Percentiles rank a stretch among this genome's conserved stretches.
Evolutionary conservation across 53 echinoderm and acorn worm species (phyloP).

Genomic region (Mesocentrotus franciscanus): DNA sequence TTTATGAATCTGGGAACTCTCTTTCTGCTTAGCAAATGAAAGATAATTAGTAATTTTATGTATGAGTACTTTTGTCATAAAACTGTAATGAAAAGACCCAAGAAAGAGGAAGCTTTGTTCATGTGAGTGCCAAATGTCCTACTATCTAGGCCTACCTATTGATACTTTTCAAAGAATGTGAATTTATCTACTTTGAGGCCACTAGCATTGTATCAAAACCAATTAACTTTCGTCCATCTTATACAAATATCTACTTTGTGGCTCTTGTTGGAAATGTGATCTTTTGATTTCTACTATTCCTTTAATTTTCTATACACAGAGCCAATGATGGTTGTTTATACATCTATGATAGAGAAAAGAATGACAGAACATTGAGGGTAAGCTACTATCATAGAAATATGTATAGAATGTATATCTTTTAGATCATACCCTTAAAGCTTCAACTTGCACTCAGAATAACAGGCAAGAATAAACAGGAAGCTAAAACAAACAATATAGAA

Average conservation of each 20-base stretch:
- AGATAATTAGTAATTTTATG: too few species aligned
- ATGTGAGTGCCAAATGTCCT: background rate
- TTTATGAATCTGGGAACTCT: too few species aligned
- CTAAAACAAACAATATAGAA: background rate
- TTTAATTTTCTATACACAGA: slow-evolving; percentile 62
- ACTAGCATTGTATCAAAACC: too few species aligned
- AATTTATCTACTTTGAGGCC: too few species aligned
- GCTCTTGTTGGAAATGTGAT: too few species aligned
- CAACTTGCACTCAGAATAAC: background rate
- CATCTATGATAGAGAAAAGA: slow-evolving; percentile 92
- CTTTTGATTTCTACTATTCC: background rate
- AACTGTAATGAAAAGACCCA: too few species aligned
- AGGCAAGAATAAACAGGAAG: background rate
- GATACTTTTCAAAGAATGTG: too few species aligned
- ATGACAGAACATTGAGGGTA: slow-evolving; percentile 89
- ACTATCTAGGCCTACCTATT: too few species aligned
- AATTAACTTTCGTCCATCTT: too few species aligned
- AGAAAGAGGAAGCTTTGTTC: background rate
- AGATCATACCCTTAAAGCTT: background rate
- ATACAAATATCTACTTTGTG: background rate
- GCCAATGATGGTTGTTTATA: slow-evolving; percentile 97
- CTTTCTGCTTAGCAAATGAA: too few species aligned
- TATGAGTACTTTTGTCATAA: too few species aligned
- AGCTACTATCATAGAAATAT: slow-evolving; percentile 32
- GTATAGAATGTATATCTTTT: too few species aligned